Conservation (phyloP, 2,797 vertebrate genomes). For the Petrocephalus sullivani region DNA sequence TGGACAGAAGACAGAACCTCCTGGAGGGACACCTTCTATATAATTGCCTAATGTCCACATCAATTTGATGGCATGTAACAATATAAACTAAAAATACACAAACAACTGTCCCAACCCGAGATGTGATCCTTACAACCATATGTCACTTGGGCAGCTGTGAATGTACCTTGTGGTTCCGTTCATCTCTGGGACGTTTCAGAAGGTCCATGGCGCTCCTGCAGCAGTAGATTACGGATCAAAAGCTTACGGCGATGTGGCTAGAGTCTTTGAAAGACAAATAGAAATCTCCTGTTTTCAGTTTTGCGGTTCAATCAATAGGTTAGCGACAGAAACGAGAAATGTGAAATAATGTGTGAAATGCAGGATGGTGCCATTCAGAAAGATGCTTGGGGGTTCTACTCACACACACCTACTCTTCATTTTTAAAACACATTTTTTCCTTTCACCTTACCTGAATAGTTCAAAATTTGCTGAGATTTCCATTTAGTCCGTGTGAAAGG, state of each 20-base stretch:
- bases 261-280: background rate
- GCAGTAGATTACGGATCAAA: background rate
- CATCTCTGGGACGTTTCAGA: background rate
- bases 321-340: background rate
- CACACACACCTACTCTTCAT: background rate
- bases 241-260: background rate
- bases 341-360: background rate
- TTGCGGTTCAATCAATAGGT: background rate
- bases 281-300: background rate
- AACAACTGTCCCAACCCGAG: no score
- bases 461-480: constrained; percentile 16
- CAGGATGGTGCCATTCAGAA: background rate
- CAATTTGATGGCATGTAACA: no score
- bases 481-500: constrained; percentile 22
- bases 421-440: constrained; percentile 12
- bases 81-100: no score
- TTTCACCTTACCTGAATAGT: constrained; percentile 13
- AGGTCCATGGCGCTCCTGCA: background rate
- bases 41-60: background rate
- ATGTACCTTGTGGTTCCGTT: background rate
- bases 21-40: background rate
- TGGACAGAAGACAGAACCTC: background rate
- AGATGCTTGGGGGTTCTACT: background rate
- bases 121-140: no score
- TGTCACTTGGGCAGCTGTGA: background rate